Evolutionary conservation across 2,113 vertebrate genomes (phyloP).

Genomic region (Amblyornis subalaris): DNA sequence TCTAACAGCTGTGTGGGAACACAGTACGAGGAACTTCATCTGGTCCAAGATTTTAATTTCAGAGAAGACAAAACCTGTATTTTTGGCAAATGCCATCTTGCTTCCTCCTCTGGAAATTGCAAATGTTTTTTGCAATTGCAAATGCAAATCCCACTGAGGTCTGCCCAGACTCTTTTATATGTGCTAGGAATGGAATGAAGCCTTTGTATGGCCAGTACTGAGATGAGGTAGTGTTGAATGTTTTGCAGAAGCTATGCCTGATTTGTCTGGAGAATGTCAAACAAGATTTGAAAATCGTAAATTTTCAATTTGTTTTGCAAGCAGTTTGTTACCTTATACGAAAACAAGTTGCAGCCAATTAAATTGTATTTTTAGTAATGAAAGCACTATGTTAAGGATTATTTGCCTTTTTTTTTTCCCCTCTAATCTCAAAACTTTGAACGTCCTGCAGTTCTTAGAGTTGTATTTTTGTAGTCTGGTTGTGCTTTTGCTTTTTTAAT

Average conservation of each 20-base stretch:
- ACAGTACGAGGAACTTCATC: background rate
- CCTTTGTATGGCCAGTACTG: background rate
- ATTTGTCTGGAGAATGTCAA: background rate
- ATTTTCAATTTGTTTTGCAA: conserved; percentile 10
- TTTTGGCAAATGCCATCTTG: background rate
- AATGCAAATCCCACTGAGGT: background rate
- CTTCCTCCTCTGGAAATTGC: background rate
- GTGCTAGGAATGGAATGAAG: background rate
- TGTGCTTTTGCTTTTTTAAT: background rate
- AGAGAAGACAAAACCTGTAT: background rate
- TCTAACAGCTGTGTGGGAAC: background rate
- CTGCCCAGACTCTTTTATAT: background rate
- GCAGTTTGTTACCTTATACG: background rate
- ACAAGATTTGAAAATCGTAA: conserved; percentile 15
- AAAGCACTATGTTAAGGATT: background rate
- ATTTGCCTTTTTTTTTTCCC: background rate
- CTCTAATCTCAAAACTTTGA: background rate
- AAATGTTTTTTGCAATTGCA: background rate
- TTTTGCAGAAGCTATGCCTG: background rate
- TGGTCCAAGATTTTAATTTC: background rate
- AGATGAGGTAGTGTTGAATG: background rate
- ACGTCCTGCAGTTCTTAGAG: background rate
- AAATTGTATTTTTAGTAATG: conserved; percentile 17
- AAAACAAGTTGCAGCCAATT: conserved; percentile 12
- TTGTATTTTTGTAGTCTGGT: background rate